Percentiles rank a stretch among this genome's conserved stretches.
Conservation (phyloP, 2,797 vertebrate species). For the Aulostomus chinensis region DNA sequence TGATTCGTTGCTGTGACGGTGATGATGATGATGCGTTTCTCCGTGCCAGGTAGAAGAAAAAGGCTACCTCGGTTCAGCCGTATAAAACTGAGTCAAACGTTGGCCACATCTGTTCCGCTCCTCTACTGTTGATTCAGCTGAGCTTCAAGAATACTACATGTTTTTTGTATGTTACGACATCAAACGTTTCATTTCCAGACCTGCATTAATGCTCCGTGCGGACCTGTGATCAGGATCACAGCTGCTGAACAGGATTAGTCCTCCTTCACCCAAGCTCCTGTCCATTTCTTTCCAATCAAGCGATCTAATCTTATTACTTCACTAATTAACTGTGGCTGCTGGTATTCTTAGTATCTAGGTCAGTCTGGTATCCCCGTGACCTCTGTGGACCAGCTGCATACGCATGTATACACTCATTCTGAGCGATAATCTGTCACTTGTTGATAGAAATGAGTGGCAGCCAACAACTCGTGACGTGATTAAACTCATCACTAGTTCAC, state of each 20-base stretch:
- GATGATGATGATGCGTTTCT: slow-evolving; percentile 14
- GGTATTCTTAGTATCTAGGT: slow-evolving; percentile 71
- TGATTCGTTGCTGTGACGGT: slow-evolving; percentile 4
- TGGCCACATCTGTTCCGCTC: too few species aligned
- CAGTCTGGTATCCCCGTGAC: slow-evolving; percentile 47
- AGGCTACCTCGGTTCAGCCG: neutral
- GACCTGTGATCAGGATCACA: slow-evolving; percentile 31
- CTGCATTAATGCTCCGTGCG: slow-evolving; percentile 16
- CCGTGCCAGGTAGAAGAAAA: slow-evolving; percentile 21
- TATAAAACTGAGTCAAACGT: too few species aligned
- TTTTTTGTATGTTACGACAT: too few species aligned
- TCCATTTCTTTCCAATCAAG: slow-evolving; percentile 59
- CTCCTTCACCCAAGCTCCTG: slow-evolving; percentile 24
- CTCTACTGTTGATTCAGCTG: too few species aligned
- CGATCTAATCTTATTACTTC: slow-evolving; percentile 68
- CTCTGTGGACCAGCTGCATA: slow-evolving; percentile 39
- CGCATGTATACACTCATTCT: slow-evolving; percentile 4
- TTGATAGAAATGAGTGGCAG: too few species aligned
- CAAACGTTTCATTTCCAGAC: too few species aligned
- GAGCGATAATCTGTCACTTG: slow-evolving; percentile 12
- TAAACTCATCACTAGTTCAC: too few species aligned
- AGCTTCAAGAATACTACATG: too few species aligned
- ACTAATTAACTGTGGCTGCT: slow-evolving; percentile 63
- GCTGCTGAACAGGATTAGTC: slow-evolving; percentile 44
- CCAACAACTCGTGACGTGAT: too few species aligned